Evolutionary conservation across 2,888 invertebrate genomes (phyloP).

Genomic region (Petrolisthes manimaculis): DNA sequence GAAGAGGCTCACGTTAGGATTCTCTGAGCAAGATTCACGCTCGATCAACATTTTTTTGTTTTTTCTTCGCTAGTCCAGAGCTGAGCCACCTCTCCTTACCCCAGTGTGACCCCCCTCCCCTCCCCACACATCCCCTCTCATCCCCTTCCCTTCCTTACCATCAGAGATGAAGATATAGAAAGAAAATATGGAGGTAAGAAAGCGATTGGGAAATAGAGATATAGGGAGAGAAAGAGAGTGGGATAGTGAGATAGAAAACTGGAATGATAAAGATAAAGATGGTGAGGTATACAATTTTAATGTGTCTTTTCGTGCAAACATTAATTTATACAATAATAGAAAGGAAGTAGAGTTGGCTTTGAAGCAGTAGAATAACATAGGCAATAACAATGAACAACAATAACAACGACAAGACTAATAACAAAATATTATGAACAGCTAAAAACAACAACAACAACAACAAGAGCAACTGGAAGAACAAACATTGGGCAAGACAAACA

Average conservation of each 20-base stretch:
- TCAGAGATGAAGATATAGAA: not conserved
- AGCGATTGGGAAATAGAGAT: not conserved
- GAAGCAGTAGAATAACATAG: not conserved
- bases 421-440: not conserved
- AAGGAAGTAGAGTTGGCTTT: too few species aligned
- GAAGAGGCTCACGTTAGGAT: not conserved
- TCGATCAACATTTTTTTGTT: too few species aligned
- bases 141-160: too few species aligned
- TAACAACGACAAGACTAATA: not conserved
- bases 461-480: not conserved
- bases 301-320: too few species aligned
- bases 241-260: not conserved
- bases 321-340: too few species aligned
- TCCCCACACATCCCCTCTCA: too few species aligned
- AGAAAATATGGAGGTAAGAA: not conserved
- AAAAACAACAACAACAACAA: not conserved
- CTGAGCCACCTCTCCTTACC: too few species aligned
- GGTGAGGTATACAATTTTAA: not conserved
- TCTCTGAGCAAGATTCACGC: too few species aligned
- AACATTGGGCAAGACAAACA: too few species aligned
- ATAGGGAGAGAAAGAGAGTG: not conserved
- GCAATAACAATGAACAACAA: not conserved
- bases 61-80: too few species aligned
- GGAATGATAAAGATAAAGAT: not conserved
- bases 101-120: too few species aligned